Percentiles rank a stretch among this genome's conserved stretches.
These are phyloP conservation scores for Hemithea aestivaria DNA, from an alignment of 2,888 invertebrate species.

Conservation along the genomic window DNA sequence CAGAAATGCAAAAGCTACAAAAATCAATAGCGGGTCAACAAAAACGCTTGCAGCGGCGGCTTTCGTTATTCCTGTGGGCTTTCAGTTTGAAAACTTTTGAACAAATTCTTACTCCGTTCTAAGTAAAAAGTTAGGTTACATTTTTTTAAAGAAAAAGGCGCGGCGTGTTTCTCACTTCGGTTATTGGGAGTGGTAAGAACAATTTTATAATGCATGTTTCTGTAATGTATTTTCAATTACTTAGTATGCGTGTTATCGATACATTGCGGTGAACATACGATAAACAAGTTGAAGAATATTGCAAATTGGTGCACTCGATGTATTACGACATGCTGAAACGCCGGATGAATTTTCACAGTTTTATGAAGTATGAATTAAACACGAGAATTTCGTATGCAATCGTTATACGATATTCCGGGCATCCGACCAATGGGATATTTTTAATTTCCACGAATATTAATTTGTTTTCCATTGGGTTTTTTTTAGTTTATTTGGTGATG, in stretches of 20 bases:
- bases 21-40: slow-evolving; percentile 38
- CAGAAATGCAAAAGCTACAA: slow-evolving; percentile 23
- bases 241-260: slow-evolving; percentile 25
- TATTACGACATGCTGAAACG: not conserved
- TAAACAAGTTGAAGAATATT: slow-evolving; percentile 17
- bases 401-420: too few relatives aligned
- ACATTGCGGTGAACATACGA: slow-evolving; percentile 17
- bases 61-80: slow-evolving; percentile 50
- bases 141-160: slow-evolving; percentile 29
- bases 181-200: slow-evolving; percentile 24
- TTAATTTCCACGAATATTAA: too few relatives aligned
- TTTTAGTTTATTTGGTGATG: too few relatives aligned
- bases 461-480: too few relatives aligned
- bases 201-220: slow-evolving; percentile 33
- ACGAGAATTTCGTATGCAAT: too few relatives aligned
- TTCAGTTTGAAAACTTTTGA: slow-evolving; percentile 48
- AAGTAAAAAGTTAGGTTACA: slow-evolving; percentile 45
- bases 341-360: not conserved
- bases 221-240: slow-evolving; percentile 53
- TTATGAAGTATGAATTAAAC: too few relatives aligned
- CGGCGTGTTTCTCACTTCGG: slow-evolving; percentile 29
- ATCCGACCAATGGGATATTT: too few relatives aligned
- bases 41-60: slow-evolving; percentile 40
- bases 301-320: slow-evolving; percentile 10
- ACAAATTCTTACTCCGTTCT: slow-evolving; percentile 46